These are phyloP conservation scores for Holothuria glaberrima DNA, from an alignment of 35 echinoderm and acorn worm species.

Conservation along the genomic window DNA sequence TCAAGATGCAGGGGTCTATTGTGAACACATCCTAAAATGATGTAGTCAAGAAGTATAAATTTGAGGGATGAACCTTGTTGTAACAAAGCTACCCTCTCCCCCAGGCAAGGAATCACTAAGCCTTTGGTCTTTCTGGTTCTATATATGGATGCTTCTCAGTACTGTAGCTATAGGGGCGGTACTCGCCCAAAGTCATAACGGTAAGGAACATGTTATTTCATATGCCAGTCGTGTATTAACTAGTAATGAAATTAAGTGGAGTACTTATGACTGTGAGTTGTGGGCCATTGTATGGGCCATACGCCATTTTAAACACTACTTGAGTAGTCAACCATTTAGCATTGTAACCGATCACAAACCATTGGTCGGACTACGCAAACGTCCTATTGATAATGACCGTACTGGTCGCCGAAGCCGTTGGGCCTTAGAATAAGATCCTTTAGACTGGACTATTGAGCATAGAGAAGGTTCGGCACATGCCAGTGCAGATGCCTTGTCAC, in stretches of 20 bases:
- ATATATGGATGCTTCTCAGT: constrained; percentile 52
- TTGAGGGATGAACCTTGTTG: too few species aligned
- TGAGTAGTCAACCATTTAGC: constrained; percentile 10
- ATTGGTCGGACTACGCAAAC: constrained; percentile 36
- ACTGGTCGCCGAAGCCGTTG: constrained; percentile 55
- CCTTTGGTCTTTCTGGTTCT: too few species aligned
- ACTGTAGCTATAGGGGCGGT: constrained; percentile 35
- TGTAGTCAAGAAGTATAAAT: too few species aligned
- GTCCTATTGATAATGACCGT: constrained; percentile 15
- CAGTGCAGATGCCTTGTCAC: constrained; percentile 60
- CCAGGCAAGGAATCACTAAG: too few species aligned
- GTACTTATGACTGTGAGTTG: constrained; percentile 51
- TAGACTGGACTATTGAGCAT: constrained; percentile 56
- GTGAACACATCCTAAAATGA: too few species aligned
- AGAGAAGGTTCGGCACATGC: constrained; percentile 44
- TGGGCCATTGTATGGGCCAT: constrained; percentile 40
- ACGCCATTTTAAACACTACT: constrained; percentile 24
- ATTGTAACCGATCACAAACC: constrained; percentile 66
- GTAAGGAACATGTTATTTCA: constrained; percentile 40
- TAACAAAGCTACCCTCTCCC: too few species aligned
- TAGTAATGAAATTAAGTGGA: constrained; percentile 45
- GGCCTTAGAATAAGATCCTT: constrained; percentile 17
- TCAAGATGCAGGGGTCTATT: background rate
- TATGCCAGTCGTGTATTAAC: constrained; percentile 58
- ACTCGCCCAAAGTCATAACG: constrained; percentile 42